Percentiles rank a stretch among this genome's conserved stretches.
Evolutionary conservation across 2,113 vertebrate species (phyloP).

Genomic region (Xerus inauris): DNA sequence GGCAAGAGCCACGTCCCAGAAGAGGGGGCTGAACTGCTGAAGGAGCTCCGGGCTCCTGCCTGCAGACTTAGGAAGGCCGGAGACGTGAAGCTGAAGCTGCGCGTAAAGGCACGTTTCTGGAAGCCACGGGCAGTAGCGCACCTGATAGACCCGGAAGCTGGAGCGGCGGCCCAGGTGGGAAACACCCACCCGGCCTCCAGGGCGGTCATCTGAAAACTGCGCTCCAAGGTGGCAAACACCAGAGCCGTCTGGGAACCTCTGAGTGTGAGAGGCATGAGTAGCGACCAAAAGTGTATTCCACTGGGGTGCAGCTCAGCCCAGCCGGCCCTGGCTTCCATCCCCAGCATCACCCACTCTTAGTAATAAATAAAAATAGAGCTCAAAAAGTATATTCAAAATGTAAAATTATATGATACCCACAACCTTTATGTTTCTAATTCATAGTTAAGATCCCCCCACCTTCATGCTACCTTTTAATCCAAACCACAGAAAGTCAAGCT

Average conservation of each 20-base stretch:
- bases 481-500: not conserved
- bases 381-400: not conserved
- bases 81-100: not conserved
- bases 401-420: not conserved
- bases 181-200: not conserved
- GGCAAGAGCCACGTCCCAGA: not conserved
- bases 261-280: not conserved
- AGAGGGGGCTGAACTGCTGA: not conserved
- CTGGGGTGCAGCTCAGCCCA: no score
- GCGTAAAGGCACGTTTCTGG: not conserved
- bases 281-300: not conserved
- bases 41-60: not conserved
- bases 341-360: no score
- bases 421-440: not conserved
- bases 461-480: not conserved
- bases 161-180: not conserved
- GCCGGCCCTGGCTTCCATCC: no score
- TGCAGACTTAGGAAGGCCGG: not conserved
- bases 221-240: not conserved
- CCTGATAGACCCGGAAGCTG: not conserved
- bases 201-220: not conserved
- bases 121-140: not conserved
- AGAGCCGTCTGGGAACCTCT: not conserved
- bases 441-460: not conserved
- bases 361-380: not conserved